Evolutionary conservation across 2,888 invertebrate species (phyloP).

Genomic region (Adelphocoris suturalis): DNA sequence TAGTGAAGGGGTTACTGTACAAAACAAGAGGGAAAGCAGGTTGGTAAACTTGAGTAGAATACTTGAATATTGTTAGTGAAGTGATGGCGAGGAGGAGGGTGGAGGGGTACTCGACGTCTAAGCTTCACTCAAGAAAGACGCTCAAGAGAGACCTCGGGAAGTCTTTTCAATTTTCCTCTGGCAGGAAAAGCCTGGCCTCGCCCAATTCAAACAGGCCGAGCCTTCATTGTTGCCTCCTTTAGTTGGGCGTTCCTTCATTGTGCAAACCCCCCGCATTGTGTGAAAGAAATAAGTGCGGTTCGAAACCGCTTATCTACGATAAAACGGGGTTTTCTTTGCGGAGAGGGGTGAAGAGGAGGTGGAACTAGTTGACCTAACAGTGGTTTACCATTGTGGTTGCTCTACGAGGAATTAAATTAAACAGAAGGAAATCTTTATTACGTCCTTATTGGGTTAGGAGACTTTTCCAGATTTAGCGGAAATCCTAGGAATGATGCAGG

Average conservation of each 20-base stretch:
- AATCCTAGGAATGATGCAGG: too few relatives aligned
- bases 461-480: too few relatives aligned
- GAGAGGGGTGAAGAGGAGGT: too few relatives aligned
- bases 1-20: conserved; percentile 1
- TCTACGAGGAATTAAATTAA: too few relatives aligned
- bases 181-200: conserved; percentile 3
- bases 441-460: too few relatives aligned
- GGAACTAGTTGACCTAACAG: too few relatives aligned
- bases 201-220: background rate
- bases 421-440: too few relatives aligned
- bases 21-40: conserved; percentile 20
- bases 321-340: background rate
- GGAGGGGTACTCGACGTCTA: conserved; percentile 10
- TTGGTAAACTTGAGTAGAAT: conserved; percentile 49
- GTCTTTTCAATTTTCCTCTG: conserved; percentile 20
- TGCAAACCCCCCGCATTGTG: background rate
- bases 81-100: background rate
- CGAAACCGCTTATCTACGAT: conserved; percentile 5
- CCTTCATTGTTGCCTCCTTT: conserved; percentile 25
- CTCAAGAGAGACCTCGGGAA: background rate
- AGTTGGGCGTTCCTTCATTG: conserved; percentile 6
- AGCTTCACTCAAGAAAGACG: conserved; percentile 1
- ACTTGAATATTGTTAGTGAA: conserved; percentile 63
- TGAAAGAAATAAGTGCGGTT: conserved; percentile 1
- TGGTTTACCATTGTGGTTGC: too few relatives aligned